Evolutionary conservation across 1,140 invertebrate genomes (phyloP).

Genomic region (Caerostris darwini): DNA sequence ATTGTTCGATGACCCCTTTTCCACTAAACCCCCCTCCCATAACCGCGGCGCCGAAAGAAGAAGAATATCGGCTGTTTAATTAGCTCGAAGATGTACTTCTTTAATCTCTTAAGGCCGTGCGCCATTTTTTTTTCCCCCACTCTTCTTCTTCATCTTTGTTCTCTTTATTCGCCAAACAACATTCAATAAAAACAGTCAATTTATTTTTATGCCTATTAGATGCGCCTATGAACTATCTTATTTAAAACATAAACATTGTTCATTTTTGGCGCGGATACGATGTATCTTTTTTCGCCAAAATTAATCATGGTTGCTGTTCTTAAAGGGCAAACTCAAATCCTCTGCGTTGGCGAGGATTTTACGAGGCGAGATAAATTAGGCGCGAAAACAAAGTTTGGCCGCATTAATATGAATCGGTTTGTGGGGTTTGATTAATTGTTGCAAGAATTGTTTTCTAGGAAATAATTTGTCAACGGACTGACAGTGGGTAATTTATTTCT

Average conservation of each 20-base stretch:
- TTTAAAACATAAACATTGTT: slow-evolving; percentile 29
- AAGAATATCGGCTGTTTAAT: slow-evolving; percentile 21
- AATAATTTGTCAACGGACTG: neutral
- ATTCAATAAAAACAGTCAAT: slow-evolving; percentile 31
- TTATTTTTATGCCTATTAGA: slow-evolving; percentile 33
- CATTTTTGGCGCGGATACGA: neutral
- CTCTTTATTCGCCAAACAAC: neutral
- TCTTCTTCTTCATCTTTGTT: neutral
- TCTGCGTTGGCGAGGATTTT: neutral
- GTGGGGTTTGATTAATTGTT: neutral
- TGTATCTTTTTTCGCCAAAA: neutral
- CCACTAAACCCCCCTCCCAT: too few relatives aligned
- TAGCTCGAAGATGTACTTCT: slow-evolving; percentile 35
- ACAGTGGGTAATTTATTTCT: neutral
- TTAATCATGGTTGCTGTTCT: neutral
- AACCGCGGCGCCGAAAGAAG: too few relatives aligned
- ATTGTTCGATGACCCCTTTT: too few relatives aligned
- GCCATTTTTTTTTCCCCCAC: neutral
- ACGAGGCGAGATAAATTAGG: neutral
- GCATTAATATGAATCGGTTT: slow-evolving; percentile 23
- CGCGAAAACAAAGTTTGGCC: neutral
- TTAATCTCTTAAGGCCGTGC: neutral
- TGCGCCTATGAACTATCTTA: neutral
- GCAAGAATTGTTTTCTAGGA: neutral
- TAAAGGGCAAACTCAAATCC: neutral